Conservation (phyloP, 2,113 vertebrate genomes). For the Datnioides undecimradiatus region DNA sequence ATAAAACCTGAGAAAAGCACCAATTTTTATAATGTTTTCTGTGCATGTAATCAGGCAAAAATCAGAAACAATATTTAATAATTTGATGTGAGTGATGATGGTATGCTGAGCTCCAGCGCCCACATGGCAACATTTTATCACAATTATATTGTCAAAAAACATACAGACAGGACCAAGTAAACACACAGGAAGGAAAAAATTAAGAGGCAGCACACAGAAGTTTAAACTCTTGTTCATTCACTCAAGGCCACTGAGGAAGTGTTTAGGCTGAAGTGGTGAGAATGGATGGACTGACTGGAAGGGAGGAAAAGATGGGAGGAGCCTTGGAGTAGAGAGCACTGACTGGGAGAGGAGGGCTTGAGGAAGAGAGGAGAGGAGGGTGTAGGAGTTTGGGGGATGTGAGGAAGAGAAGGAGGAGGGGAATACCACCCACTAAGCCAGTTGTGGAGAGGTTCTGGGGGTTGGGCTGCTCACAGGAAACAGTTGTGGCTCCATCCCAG, state of each 20-base stretch:
- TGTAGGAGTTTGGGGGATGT: conserved; percentile 62
- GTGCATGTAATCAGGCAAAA: neutral
- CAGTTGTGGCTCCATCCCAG: conserved; percentile 84
- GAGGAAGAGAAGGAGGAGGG: conserved; percentile 58
- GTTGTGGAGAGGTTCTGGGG: conserved; percentile 79
- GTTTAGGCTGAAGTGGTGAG: conserved; percentile 57
- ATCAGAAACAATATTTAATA: neutral
- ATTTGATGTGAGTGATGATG: neutral
- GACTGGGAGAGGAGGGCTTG: conserved; percentile 32
- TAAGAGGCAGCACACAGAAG: neutral
- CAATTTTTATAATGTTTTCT: neutral
- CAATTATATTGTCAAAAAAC: neutral
- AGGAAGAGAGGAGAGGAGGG: conserved; percentile 37
- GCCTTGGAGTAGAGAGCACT: neutral
- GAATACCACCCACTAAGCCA: conserved; percentile 85
- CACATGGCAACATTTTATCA: neutral
- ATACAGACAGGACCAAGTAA: neutral
- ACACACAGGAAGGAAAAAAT: neutral
- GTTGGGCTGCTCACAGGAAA: conserved; percentile 85
- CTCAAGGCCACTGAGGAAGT: conserved; percentile 44
- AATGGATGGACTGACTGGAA: conserved; percentile 49
- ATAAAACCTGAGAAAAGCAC: neutral
- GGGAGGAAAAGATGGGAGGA: conserved; percentile 21
- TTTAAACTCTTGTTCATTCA: conserved; percentile 2
- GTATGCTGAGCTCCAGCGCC: neutral